These are phyloP conservation scores for Pseudachorutes palmiensis DNA, from an alignment of 1,140 invertebrate genomes.

Conservation along the genomic window DNA sequence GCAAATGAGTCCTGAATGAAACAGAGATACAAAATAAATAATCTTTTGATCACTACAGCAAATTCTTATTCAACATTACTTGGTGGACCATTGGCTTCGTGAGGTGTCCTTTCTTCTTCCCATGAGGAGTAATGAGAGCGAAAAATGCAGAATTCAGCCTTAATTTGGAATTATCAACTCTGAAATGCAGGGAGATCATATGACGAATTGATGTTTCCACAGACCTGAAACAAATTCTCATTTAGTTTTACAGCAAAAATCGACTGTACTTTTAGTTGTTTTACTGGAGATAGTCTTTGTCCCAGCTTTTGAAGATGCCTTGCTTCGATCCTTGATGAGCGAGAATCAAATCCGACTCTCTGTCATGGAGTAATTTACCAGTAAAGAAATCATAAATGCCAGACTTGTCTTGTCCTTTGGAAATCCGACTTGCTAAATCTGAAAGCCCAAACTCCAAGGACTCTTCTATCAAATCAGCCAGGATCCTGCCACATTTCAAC, in stretches of 20 bases:
- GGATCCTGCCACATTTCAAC: constrained; percentile 64
- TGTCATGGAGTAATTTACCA: neutral
- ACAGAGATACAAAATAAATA: constrained; percentile 21
- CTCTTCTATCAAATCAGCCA: constrained; percentile 58
- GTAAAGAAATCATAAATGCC: neutral
- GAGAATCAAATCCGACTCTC: neutral
- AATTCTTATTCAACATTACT: constrained; percentile 47
- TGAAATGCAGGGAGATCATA: constrained; percentile 66
- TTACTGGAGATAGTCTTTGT: neutral
- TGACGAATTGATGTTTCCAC: constrained; percentile 70
- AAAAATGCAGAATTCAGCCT: constrained; percentile 76
- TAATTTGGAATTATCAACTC: constrained; percentile 54
- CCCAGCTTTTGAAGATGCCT: neutral
- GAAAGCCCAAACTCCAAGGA: neutral
- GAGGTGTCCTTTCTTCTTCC: constrained; percentile 52
- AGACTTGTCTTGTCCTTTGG: constrained; percentile 43
- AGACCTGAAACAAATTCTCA: constrained; percentile 45
- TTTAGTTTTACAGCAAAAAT: neutral
- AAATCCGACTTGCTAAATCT: constrained; percentile 48
- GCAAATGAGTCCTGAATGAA: constrained; percentile 70
- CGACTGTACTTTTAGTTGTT: neutral
- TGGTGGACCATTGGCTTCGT: constrained; percentile 65
- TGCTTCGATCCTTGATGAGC: neutral
- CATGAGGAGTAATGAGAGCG: constrained; percentile 60
- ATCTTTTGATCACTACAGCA: constrained; percentile 20